A percentile compares a stretch with the other conserved stretches of the same genome.
Evolutionary conservation across 2,797 vertebrate species (phyloP).

Genomic region (Chrysocyon brachyurus): DNA sequence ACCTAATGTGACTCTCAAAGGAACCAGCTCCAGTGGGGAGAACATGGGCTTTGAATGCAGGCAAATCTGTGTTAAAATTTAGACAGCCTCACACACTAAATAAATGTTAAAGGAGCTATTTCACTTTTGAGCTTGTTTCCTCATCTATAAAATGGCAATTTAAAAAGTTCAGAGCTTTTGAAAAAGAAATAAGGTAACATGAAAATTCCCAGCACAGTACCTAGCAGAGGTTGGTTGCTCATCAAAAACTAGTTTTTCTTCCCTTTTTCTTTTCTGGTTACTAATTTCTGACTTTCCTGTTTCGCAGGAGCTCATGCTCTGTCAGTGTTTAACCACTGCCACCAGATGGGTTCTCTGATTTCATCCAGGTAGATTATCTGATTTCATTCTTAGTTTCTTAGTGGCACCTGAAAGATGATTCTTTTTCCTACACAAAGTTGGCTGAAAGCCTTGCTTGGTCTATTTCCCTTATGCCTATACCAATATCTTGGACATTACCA

Average conservation of each 20-base stretch:
- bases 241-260: slow-evolving; percentile 37
- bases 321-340: slow-evolving; percentile 7
- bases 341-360: slow-evolving; percentile 51
- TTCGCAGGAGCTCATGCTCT: background rate
- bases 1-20: background rate
- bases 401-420: slow-evolving; percentile 61
- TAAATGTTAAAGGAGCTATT: background rate
- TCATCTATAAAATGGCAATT: slow-evolving; percentile 5
- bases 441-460: slow-evolving; percentile 61
- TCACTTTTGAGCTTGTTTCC: background rate
- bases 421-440: slow-evolving; percentile 32
- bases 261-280: slow-evolving; percentile 22
- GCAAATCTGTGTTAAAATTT: background rate
- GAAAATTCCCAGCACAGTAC: background rate
- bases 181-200: slow-evolving; percentile 39
- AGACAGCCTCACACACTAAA: background rate
- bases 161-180: background rate
- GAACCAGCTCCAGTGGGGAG: background rate
- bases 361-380: slow-evolving; percentile 40
- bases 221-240: background rate
- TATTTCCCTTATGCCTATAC: background rate
- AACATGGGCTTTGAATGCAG: background rate
- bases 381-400: slow-evolving; percentile 41
- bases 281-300: slow-evolving; percentile 27
- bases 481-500: background rate